Base-by-base conservation (phyloP, 1,140 invertebrate genomes). In the Lepidostoma basale region DNA sequence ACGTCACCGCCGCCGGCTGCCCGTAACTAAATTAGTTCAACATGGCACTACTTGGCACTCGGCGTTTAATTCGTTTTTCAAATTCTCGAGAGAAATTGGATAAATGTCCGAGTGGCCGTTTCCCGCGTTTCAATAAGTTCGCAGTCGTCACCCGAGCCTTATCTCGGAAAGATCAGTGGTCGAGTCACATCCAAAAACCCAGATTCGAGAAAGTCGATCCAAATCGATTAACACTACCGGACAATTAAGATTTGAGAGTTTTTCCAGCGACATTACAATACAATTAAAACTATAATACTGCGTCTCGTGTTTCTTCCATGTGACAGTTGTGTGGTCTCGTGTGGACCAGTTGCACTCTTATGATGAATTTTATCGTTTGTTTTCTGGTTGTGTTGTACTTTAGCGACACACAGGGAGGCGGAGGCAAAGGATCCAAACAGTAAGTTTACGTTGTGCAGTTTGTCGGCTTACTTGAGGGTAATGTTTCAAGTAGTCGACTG, bases 61-160 rank as follows among this genome's bases (percentile, higher is more conserved):
- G 22, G 62, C 45, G 25, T 65, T 44, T 62, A 40, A 42, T 45
- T 62, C 42, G 36, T 40, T 64, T 65, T 65, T 58, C 54, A 64
- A 49, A 36, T 44, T 28, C 18, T 30, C 10, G 16, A 66, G 69
- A 59, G 69, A 72, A 72, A 72, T 68, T 72, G 60, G 65, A 72
- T 72, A 72, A 72, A 72, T 49, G 60, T 30, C 49, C 18, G 26
- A 18, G 18, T 42, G 23, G 18, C 52, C 62, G 40, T 60, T 58
- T 64, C 39, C 52, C 59, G 26, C 36, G 66, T 72, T 72, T 72
- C 69, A 72, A 72, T 68, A 56, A 42, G 28, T 18, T 40, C 28
- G 14, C 63, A 36, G 63, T 47, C 33, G 62, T 36, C 62, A 33
- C 3, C 62, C 22, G 42, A 25, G 62, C 44, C n/a, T 49, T 44